phyloP scores from a whole-genome alignment of 2,888 invertebrate genomes.

The Disparrhopalites patrizii region DNA sequence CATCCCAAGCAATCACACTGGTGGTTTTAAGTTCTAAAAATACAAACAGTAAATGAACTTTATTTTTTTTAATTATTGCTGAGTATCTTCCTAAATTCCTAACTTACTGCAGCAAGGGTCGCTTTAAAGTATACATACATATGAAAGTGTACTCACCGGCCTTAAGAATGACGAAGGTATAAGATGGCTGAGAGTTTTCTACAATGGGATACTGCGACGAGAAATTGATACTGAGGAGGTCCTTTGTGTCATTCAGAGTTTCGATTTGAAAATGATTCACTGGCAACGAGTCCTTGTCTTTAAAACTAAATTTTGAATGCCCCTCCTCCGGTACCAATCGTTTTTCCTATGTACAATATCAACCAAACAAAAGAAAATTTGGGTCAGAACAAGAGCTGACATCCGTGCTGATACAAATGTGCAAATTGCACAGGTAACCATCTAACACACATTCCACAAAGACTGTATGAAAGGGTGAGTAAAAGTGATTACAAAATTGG shows the following conservation, averaged over 20 bases:
- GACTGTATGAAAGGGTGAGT: too few species aligned
- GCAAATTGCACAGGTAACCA: too few species aligned
- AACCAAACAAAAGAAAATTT: neutral
- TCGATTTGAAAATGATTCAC: slow-evolving; percentile 35
- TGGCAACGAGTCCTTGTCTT: slow-evolving; percentile 37
- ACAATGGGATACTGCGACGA: neutral
- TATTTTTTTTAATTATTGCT: neutral
- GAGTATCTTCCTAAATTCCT: neutral
- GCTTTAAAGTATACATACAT: too few species aligned
- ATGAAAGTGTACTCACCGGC: too few species aligned
- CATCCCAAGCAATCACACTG: slow-evolving; percentile 32
- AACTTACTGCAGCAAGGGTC: too few species aligned
- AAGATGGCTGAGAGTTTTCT: slow-evolving; percentile 28
- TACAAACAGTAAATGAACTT: neutral
- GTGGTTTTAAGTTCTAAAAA: neutral
- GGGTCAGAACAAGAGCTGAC: neutral
- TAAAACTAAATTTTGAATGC: neutral
- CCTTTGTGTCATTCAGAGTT: slow-evolving; percentile 42
- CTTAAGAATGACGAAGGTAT: slow-evolving; percentile 28
- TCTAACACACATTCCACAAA: too few species aligned
- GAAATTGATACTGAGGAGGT: slow-evolving; percentile 29
- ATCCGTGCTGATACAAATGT: neutral
- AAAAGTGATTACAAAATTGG: too few species aligned
- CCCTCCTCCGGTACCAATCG: slow-evolving; percentile 14
- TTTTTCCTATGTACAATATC: neutral